A percentile compares a stretch with the other conserved stretches of the same genome.
phyloP scores from a whole-genome alignment of 2,797 vertebrate genomes.

The Acestrorhynchus altus region DNA sequence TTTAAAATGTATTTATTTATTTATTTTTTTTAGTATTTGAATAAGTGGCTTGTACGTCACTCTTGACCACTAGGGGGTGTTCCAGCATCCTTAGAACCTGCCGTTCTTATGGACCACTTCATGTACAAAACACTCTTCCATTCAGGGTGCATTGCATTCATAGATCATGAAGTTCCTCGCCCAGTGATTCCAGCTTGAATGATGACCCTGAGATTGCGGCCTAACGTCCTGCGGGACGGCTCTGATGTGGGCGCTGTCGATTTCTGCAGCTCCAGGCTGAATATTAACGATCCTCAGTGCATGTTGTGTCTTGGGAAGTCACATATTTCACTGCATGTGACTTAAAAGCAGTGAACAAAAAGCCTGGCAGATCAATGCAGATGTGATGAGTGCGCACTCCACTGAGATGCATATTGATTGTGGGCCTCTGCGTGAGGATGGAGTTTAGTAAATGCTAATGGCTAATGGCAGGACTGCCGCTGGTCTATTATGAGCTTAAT shows the following conservation, averaged over 20 bases:
- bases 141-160: background rate
- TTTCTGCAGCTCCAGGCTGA: conserved; percentile 2
- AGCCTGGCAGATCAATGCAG: conserved; percentile 31
- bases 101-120: background rate
- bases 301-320: conserved; percentile 27
- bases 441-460: background rate
- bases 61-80: too few species aligned
- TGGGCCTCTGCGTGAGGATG: conserved; percentile 52
- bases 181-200: background rate
- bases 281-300: conserved; percentile 19
- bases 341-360: conserved; percentile 35
- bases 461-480: background rate
- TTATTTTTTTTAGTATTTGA: too few species aligned
- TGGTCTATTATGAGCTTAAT: conserved; percentile 13
- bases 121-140: too few species aligned
- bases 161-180: background rate
- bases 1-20: too few species aligned
- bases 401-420: conserved; percentile 60
- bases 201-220: background rate
- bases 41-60: too few species aligned
- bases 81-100: too few species aligned
- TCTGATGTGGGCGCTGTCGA: background rate
- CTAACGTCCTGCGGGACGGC: background rate
- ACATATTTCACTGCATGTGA: conserved; percentile 21
- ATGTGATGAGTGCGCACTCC: conserved; percentile 44